Conservation (phyloP, 2,113 vertebrate species). For the Ptilorrhoa leucosticta region DNA sequence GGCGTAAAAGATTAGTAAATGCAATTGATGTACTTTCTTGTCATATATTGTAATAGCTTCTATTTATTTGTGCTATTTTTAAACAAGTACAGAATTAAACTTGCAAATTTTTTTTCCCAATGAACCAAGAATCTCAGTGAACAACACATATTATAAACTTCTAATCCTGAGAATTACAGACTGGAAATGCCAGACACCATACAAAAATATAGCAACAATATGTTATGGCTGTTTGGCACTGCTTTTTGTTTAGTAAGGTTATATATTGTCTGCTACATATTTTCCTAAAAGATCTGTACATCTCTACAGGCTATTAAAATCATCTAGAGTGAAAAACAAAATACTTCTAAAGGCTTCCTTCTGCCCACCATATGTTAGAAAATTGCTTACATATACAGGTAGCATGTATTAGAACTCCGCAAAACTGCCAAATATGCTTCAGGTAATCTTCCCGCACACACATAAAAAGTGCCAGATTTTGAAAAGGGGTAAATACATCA, state of each 20-base stretch:
- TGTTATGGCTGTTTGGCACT: background rate
- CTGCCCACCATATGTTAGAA: constrained; percentile 7
- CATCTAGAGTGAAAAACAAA: background rate
- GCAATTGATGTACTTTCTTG: background rate
- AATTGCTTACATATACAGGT: constrained; percentile 19
- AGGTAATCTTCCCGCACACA: background rate
- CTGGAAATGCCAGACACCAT: background rate
- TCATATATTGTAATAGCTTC: background rate
- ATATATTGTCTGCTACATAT: background rate
- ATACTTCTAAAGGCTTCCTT: background rate
- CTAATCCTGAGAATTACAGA: background rate
- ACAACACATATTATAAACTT: background rate
- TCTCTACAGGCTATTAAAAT: constrained; percentile 9
- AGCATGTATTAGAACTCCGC: background rate
- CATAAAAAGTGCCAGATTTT: background rate
- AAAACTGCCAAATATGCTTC: constrained; percentile 22
- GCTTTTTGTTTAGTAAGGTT: background rate
- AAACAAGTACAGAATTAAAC: background rate
- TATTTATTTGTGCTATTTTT: constrained; percentile 50
- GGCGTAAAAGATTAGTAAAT: constrained; percentile 8
- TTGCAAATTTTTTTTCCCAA: background rate
- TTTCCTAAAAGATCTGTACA: background rate
- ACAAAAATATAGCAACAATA: background rate
- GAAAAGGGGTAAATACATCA: background rate
- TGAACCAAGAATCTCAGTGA: background rate